Evolutionary conservation across 2,113 vertebrate genomes (phyloP).

Genomic region (Paralichthys olivaceus): DNA sequence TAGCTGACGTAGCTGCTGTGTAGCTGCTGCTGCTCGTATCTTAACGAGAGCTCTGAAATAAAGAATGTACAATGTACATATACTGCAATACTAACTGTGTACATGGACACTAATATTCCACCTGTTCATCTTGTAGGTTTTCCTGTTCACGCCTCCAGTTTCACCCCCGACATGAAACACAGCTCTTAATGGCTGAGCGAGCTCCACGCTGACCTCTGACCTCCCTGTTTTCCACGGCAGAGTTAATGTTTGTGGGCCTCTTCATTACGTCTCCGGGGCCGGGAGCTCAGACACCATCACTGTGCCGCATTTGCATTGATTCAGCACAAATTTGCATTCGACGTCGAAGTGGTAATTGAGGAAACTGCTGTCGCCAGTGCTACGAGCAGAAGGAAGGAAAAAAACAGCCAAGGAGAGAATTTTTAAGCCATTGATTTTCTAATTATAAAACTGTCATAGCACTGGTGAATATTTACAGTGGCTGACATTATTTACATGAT

Average conservation of each 20-base stretch:
- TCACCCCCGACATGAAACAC: too few species aligned
- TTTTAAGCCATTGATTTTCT: slow-evolving; percentile 15
- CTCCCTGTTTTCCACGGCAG: not conserved
- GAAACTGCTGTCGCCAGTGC: slow-evolving; percentile 30
- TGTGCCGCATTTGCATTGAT: slow-evolving; percentile 38
- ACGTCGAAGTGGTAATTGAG: slow-evolving; percentile 3
- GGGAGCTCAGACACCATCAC: slow-evolving; percentile 24
- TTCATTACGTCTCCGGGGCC: slow-evolving; percentile 40
- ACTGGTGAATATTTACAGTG: slow-evolving; percentile 2
- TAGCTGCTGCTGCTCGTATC: too few species aligned
- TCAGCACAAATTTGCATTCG: slow-evolving; percentile 41
- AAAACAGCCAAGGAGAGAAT: not conserved
- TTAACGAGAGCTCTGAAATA: too few species aligned
- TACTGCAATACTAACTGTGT: too few species aligned
- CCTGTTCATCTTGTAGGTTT: too few species aligned
- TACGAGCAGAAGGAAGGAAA: not conserved
- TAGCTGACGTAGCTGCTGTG: too few species aligned
- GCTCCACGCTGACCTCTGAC: slow-evolving; percentile 20
- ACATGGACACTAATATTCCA: too few species aligned
- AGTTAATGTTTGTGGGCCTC: slow-evolving; percentile 22
- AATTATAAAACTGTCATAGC: slow-evolving; percentile 30
- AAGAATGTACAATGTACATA: too few species aligned
- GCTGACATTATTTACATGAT: slow-evolving; percentile 23
- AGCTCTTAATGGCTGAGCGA: not conserved
- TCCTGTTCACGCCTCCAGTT: too few species aligned